phyloP scores from a whole-genome alignment of 2,888 invertebrate genomes.

The Gisinianus flammeolus region DNA sequence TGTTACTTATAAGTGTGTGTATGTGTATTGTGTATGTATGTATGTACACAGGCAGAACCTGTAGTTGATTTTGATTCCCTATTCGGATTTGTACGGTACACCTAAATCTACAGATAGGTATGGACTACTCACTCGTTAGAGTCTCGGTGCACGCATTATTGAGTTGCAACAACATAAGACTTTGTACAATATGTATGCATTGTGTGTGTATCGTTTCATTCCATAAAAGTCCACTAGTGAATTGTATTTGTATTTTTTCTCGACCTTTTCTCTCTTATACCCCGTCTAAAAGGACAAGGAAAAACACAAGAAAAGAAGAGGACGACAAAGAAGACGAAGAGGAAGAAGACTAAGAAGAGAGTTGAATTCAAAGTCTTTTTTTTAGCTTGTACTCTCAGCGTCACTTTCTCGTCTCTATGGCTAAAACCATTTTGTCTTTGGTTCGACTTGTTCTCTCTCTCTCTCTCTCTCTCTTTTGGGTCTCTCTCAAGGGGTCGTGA shows the following conservation, averaged over 20 bases:
- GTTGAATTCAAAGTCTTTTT: background rate
- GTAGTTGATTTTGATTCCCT: background rate
- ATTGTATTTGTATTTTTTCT: background rate
- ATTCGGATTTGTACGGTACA: background rate
- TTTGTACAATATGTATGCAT: background rate
- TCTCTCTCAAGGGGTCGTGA: constrained; percentile 29
- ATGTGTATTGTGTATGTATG: background rate
- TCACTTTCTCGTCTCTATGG: background rate
- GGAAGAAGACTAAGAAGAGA: background rate
- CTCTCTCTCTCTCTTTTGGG: background rate
- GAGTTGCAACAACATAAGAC: too few species aligned
- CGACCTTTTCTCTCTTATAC: background rate
- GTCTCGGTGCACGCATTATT: background rate
- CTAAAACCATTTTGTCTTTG: background rate
- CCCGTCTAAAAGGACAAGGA: background rate
- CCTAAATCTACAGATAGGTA: too few species aligned
- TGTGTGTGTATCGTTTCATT: background rate
- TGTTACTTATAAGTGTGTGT: too few species aligned
- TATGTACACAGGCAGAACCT: background rate
- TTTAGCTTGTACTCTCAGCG: background rate
- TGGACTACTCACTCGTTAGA: too few species aligned
- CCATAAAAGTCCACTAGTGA: constrained; percentile 13
- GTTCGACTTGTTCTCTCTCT: background rate
- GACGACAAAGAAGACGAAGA: background rate
- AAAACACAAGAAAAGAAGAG: background rate